A percentile compares a stretch with the other conserved stretches of the same genome.
Evolutionary conservation across 2,888 invertebrate genomes (phyloP).

Genomic region (Aporophyla lueneburgensis): DNA sequence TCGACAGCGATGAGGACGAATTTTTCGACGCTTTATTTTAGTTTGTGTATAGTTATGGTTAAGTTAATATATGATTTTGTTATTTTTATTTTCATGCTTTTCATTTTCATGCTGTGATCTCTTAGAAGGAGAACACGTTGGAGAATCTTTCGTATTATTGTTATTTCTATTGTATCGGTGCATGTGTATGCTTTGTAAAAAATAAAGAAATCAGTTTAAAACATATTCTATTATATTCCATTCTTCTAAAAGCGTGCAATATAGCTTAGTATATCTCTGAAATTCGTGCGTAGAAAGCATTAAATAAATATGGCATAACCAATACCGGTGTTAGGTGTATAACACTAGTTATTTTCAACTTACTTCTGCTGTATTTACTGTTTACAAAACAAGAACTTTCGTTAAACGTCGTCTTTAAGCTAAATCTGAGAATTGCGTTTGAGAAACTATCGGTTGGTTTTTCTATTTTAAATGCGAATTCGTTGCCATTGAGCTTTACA

Average conservation of each 20-base stretch:
- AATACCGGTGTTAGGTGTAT: constrained; percentile 60
- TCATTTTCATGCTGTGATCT: too few species aligned
- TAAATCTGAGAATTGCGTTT: background rate
- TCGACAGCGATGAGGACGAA: too few species aligned
- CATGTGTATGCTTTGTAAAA: too few species aligned
- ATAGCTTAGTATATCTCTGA: background rate
- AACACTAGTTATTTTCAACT: constrained; percentile 40
- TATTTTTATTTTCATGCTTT: too few species aligned
- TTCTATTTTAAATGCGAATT: background rate
- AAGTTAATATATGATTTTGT: too few species aligned
- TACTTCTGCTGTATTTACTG: constrained; percentile 16
- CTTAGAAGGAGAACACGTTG: too few species aligned
- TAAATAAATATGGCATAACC: constrained; percentile 73
- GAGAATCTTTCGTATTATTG: too few species aligned
- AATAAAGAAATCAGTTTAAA: too few species aligned
- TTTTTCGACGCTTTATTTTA: too few species aligned
- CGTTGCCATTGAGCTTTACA: background rate
- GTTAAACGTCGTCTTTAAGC: background rate
- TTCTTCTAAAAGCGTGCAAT: background rate
- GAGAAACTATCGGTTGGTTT: background rate
- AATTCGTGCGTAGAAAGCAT: background rate
- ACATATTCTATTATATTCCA: background rate
- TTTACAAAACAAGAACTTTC: background rate
- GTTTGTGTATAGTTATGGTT: too few species aligned
- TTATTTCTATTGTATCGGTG: too few species aligned